Base-by-base conservation (phyloP, 2,113 vertebrate genomes). In the Periophthalmodon schlosseri region DNA sequence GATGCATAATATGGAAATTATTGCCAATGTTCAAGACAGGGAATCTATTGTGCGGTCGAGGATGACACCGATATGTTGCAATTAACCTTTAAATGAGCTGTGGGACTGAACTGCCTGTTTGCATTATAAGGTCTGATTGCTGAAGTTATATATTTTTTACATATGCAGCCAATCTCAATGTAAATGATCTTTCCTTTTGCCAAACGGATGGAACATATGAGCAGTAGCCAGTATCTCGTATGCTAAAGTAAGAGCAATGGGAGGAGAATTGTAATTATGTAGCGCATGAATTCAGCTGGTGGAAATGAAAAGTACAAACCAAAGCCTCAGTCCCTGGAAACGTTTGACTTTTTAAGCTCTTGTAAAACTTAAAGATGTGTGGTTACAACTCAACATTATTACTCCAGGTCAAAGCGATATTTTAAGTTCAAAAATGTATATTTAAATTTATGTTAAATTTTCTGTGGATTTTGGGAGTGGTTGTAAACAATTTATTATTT, bases 21-120 rank as follows among this genome's bases (percentile, higher is more conserved):
- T 9, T 10, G 52, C 52, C 52, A 56, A 56, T 10, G 52, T 21
- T 21, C 20, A 56, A 56, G 52, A 56, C 52, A n/a, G 52, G 64
- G 23, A 63, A 18, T 58, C 54, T 44, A 64, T 50, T 69, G 57
- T 14, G 3, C 36, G 81, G 66, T 75, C 70, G 21, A 14, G 54
- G 74, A 56, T 39, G 39, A 44, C 39, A 44, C 39, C 10, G 74
- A 84, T 86, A 77, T 24, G 75, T 70, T 75, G 71, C 52, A 75
- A 78, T 89, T 87, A 86, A 78, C 68, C 73, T 60, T 68, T 34
- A 75, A 76, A 78, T 72, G 56, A 64, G 73, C 39, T 73, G 68
- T 64, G 52, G 52, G 52, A 56, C 52, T 11, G 52, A n/a, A 3
- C 1, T 1, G 20, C 52, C 52, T 21, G 20, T 56, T 56, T 21